Percentiles rank a stretch among this genome's conserved stretches.
These are phyloP conservation scores for Pedionomus torquatus DNA, from an alignment of 2,113 vertebrate species.

Conservation along the genomic window DNA sequence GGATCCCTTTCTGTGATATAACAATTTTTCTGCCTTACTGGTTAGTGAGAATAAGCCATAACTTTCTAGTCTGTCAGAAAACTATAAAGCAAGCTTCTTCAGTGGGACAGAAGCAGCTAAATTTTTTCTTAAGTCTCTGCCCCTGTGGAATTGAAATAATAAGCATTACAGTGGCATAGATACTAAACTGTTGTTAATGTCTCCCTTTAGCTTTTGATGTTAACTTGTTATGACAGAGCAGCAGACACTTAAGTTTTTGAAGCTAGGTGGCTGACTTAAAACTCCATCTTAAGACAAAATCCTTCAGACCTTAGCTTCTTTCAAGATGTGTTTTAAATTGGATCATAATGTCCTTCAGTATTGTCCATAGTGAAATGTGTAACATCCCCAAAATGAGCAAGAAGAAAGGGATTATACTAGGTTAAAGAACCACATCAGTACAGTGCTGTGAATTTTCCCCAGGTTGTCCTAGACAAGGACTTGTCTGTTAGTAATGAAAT, in stretches of 20 bases:
- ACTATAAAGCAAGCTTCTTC: neutral
- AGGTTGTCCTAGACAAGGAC: neutral
- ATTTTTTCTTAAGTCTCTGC: neutral
- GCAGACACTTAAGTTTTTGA: neutral
- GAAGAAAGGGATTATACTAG: neutral
- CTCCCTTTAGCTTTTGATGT: neutral
- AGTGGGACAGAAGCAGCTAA: neutral
- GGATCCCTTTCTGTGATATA: neutral
- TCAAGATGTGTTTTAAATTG: neutral
- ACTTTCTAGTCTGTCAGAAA: neutral
- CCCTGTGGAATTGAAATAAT: neutral
- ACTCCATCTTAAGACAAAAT: neutral
- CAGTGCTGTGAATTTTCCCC: neutral
- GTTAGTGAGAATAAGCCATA: neutral
- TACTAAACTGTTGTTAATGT: neutral
- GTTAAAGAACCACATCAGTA: neutral
- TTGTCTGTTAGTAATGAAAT: constrained; percentile 21
- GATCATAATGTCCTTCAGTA: neutral
- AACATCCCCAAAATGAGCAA: neutral
- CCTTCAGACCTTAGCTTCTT: neutral
- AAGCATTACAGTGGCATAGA: neutral
- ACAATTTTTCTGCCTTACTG: neutral
- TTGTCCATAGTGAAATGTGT: neutral
- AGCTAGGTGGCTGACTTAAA: neutral
- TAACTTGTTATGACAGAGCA: neutral